phyloP scores from a whole-genome alignment of 2,113 vertebrate genomes.

The Taxidea taxus region DNA sequence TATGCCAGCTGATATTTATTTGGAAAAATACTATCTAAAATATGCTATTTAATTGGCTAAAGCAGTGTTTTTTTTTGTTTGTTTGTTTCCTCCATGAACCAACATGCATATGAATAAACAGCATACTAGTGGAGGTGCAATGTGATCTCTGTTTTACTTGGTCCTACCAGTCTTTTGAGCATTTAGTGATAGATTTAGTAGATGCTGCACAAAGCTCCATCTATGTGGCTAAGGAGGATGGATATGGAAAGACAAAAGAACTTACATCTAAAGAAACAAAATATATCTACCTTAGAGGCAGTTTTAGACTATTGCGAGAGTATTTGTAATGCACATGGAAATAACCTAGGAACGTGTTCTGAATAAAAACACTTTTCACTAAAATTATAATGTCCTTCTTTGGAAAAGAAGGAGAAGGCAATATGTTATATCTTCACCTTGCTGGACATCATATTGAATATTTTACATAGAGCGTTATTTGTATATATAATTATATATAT shows the following conservation, averaged over 20 bases:
- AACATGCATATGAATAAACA: background rate
- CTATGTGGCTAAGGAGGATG: background rate
- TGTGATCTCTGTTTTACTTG: background rate
- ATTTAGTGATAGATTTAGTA: background rate
- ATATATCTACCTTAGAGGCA: background rate
- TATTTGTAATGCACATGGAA: slow-evolving; percentile 1
- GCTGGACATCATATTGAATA: background rate
- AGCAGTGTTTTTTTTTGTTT: background rate
- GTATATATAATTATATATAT: background rate
- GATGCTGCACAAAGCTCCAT: background rate
- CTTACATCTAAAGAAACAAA: background rate
- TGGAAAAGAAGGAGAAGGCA: background rate
- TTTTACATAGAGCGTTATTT: background rate
- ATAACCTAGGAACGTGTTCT: background rate
- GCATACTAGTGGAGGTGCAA: background rate
- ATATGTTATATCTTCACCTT: background rate
- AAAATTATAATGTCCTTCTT: slow-evolving; percentile 8
- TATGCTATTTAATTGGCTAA: background rate
- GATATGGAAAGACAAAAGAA: background rate
- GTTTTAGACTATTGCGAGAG: background rate
- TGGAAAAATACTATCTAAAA: background rate
- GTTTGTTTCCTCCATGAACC: background rate
- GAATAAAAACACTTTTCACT: slow-evolving; percentile 6
- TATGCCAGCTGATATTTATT: background rate
- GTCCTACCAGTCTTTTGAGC: background rate